Conservation (phyloP, 2,888 invertebrate species). For the Tigriopus californicus region DNA sequence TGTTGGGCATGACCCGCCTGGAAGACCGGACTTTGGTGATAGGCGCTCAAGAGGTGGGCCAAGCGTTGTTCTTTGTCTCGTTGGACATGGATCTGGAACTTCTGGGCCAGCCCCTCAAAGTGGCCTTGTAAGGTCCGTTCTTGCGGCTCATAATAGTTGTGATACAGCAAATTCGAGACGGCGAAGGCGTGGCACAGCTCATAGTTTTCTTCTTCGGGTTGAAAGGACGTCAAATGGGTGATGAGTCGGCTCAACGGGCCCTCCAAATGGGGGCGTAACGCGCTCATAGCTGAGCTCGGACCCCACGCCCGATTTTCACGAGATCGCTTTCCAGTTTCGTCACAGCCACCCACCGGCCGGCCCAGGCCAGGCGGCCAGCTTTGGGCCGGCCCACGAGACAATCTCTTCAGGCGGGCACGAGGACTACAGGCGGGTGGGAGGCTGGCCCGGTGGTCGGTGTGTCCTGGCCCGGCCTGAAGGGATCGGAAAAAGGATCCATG, state of each 20-base stretch:
- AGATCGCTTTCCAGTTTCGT: no score
- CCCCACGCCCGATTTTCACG: no score
- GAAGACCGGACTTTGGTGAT: background rate
- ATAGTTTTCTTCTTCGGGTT: slow-evolving; percentile 13
- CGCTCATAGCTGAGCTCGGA: no score
- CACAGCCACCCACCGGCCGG: no score
- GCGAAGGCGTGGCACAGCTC: slow-evolving; percentile 15
- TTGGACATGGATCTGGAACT: slow-evolving; percentile 15
- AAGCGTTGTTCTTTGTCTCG: background rate
- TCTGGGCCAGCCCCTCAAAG: slow-evolving; percentile 3
- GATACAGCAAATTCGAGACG: slow-evolving; percentile 17
- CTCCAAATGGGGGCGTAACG: no score
- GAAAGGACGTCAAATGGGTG: slow-evolving; percentile 3
- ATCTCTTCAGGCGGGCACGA: no score
- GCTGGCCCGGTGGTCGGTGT: no score
- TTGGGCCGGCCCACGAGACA: no score
- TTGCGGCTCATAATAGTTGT: slow-evolving; percentile 15
- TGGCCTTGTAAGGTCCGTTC: slow-evolving; percentile 4
- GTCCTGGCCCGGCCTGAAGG: no score
- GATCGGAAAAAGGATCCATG: no score
- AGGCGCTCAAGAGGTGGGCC: background rate
- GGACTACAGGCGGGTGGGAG: no score
- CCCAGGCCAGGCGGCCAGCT: no score
- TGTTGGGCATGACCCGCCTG: background rate
- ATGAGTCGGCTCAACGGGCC: background rate